Evolutionary conservation across 2,888 invertebrate genomes (phyloP), one percentile per base, ranked within the genome.

Genomic region (Suillia variegata): DNA sequence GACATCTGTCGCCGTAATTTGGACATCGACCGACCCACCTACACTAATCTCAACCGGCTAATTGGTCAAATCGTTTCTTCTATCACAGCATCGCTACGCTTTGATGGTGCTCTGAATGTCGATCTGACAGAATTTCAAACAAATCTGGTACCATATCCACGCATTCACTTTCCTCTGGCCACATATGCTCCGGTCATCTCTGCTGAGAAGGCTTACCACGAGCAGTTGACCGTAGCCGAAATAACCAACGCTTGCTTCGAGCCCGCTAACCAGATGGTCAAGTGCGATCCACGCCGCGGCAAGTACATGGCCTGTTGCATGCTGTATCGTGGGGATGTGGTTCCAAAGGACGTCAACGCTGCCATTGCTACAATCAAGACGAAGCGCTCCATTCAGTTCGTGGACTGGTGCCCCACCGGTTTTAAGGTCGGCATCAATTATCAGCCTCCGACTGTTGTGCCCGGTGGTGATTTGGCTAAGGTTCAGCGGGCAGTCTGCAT

Each of bases 181-280:
- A 91, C 96, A 2, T 95, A 95, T 79, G 94, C 94, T 18, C 95
- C 94, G 13, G 93, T 96, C 69, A 94, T 95, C 80, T 93, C 94
- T 31, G 92, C 94, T 0, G 95, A 95, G 82, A 95, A 94, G 82
- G 95, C 95, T 4, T 94, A 94, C 82, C 95, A 96, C 75, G 96
- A 96, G 80, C 94, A 94, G 78, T 85, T 94, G 64, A 90, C 93
- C 0, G 95, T 94, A 4, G 88, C 92, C 2, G 96, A 96, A 79
- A 96, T 96, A 75, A 97, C 97, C 61, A 94, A 95, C 76, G 92
- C 94, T 21, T 96, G 96, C 83, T 97, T 97, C 82, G 96, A 96
- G 78, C 95, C 96, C 0, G 93, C 93, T 55, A 95, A 95, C 82
- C 94, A 94, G 86, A 93, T 96, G 92, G 93, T 93, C 50, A 93